Percentiles rank a stretch among this genome's conserved stretches.
phyloP scores from a whole-genome alignment of 1,140 invertebrate genomes.

The Ladona fulva region DNA sequence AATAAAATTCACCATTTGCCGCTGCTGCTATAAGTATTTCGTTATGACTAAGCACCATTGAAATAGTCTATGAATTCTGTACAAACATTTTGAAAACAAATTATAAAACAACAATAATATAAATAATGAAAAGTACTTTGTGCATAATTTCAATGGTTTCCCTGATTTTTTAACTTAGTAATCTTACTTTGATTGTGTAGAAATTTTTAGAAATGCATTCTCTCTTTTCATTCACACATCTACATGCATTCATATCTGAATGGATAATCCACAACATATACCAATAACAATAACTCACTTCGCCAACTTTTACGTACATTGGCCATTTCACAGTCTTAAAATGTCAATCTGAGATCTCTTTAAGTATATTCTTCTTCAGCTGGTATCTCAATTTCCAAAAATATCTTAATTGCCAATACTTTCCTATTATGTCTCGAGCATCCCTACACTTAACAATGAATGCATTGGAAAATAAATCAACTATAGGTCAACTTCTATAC shows the following conservation, averaged over 20 bases:
- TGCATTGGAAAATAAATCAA: neutral
- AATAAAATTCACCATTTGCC: neutral
- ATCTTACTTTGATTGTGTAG: neutral
- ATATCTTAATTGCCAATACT: neutral
- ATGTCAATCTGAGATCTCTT: constrained; percentile 1
- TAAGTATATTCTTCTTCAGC: neutral
- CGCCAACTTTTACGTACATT: too few species aligned
- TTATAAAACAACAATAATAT: neutral
- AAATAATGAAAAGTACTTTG: neutral
- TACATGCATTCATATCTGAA: neutral
- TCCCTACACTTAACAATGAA: neutral
- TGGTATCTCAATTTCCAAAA: neutral
- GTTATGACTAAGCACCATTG: neutral
- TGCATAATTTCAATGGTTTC: neutral
- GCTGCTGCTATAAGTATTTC: neutral
- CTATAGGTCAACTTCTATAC: neutral
- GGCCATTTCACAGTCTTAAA: neutral
- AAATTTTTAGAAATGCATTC: neutral
- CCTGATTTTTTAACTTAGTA: constrained; percentile 2
- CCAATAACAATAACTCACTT: too few species aligned
- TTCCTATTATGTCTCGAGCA: neutral
- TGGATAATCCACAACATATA: neutral
- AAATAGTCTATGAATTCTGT: neutral
- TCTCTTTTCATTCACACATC: neutral
- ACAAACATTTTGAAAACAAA: neutral